phyloP scores from a whole-genome alignment of 2,113 vertebrate species.

The Ifrita kowaldi region DNA sequence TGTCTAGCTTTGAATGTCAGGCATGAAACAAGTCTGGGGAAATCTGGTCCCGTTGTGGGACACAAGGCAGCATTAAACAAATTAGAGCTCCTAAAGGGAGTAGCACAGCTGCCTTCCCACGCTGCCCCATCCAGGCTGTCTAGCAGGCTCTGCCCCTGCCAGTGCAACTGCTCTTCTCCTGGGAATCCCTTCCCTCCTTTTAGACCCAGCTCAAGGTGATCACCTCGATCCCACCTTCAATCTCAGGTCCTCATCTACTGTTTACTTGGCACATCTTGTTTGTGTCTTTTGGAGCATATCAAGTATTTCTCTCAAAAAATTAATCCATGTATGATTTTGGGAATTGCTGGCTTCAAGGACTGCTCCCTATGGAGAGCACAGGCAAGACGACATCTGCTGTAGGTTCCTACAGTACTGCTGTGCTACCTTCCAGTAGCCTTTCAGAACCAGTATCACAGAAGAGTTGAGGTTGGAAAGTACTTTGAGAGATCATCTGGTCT shows the following conservation, averaged over 20 bases:
- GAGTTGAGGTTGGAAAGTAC: background rate
- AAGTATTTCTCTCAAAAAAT: background rate
- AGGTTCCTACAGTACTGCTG: background rate
- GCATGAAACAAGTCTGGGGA: background rate
- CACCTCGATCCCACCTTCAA: background rate
- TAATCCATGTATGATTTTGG: background rate
- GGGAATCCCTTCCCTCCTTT: background rate
- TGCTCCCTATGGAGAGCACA: background rate
- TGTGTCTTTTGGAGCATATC: background rate
- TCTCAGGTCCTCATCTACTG: background rate
- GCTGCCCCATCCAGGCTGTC: background rate
- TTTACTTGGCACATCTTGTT: rapidly evolving
- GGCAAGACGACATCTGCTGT: background rate
- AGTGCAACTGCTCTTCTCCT: background rate
- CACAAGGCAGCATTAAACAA: background rate
- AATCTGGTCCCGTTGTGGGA: rapidly evolving
- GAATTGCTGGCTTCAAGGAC: background rate
- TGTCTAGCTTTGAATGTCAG: background rate
- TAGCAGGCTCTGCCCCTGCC: background rate
- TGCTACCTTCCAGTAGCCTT: background rate
- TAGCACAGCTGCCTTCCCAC: background rate
- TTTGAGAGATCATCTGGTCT: background rate
- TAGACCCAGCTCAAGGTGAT: background rate
- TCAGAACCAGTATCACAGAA: background rate
- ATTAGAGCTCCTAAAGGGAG: background rate